Evolutionary conservation across 2,888 invertebrate species (phyloP).

Genomic region (Cataglyphis rosenhaueri): DNA sequence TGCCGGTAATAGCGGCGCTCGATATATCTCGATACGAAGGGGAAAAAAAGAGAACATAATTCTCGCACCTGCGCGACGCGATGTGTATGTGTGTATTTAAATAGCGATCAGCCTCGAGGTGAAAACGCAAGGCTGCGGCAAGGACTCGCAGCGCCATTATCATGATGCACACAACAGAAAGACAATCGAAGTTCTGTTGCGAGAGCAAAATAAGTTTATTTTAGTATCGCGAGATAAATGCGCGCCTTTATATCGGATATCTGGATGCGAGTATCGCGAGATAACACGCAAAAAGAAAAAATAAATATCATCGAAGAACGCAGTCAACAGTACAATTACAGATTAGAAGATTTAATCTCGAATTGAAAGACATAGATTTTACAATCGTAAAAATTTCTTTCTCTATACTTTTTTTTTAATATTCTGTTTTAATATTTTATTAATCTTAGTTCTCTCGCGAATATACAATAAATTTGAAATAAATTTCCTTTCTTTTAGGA

Average conservation of each 20-base stretch:
- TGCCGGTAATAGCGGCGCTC: slow-evolving; percentile 33
- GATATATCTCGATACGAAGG: slow-evolving; percentile 19
- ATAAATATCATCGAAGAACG: neutral
- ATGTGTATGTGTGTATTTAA: slow-evolving; percentile 73
- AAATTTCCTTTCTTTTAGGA: neutral
- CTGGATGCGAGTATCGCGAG: neutral
- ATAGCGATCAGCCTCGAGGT: slow-evolving; percentile 79
- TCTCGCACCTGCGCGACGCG: slow-evolving; percentile 45
- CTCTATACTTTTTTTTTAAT: neutral
- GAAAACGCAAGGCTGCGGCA: slow-evolving; percentile 82
- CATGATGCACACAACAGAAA: slow-evolving; percentile 31
- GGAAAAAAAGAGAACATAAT: slow-evolving; percentile 5
- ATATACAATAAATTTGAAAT: neutral
- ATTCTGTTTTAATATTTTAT: neutral
- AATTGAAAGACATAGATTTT: neutral
- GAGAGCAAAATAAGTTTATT: slow-evolving; percentile 9
- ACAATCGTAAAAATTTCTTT: neutral
- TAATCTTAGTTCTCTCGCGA: neutral
- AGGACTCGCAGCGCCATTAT: slow-evolving; percentile 75
- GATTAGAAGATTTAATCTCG: neutral
- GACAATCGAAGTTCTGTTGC: neutral
- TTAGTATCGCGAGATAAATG: neutral
- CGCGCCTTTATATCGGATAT: neutral
- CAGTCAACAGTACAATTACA: neutral
- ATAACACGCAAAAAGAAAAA: neutral